Evolutionary conservation across 2,113 vertebrate genomes (phyloP), one percentile per base, ranked within the genome.

Genomic region (Kobus ellipsiprymnus): DNA sequence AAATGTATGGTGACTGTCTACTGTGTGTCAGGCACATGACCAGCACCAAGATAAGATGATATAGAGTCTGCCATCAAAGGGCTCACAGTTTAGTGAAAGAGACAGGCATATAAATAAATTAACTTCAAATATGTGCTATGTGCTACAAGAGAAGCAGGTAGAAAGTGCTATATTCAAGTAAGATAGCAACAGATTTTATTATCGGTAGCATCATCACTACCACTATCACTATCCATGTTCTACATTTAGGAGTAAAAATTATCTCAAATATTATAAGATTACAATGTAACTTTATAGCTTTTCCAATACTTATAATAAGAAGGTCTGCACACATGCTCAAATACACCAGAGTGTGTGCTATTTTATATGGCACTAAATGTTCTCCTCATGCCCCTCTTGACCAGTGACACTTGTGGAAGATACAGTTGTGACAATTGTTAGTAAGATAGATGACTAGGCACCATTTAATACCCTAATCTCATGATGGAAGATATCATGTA

Each of bases 191-290:
- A 6, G 12, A 30, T 77, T 82, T 14, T 44, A 46, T 44, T 27
- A 36, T 14, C 9, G 14, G 23, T 33, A 57, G 12, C 60, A 36
- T 9, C 57, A 67, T 46, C 10, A n/a, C 10, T 64, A 48, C 33
- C 36, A 33, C 13, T 1, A 30, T 44, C 23, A 59, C 7, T 82
- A 23, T 4, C n/a, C 1, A 13, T 60, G 33, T 36, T 78, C 33
- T 92, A 30, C 48, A 86, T 91, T 91, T 91, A 91, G 30, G 87
- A 94, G 64, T 50, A 91, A 92, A 97, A 95, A 29, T 74, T 16
- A 33, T 25, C 21, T 55, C 14, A 81, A 74, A n/a, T 78, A 86
- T 23, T 87, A 44, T 46, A 89, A 81, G 86, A 81, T 85, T 60
- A 50, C 3, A 94, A 93, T 33, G 40, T 60, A 88, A 88, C 2